A percentile compares a stretch with the other conserved stretches of the same genome.
These are phyloP conservation scores for Autographa gamma DNA, from an alignment of 2,888 invertebrate species.

Conservation along the genomic window DNA sequence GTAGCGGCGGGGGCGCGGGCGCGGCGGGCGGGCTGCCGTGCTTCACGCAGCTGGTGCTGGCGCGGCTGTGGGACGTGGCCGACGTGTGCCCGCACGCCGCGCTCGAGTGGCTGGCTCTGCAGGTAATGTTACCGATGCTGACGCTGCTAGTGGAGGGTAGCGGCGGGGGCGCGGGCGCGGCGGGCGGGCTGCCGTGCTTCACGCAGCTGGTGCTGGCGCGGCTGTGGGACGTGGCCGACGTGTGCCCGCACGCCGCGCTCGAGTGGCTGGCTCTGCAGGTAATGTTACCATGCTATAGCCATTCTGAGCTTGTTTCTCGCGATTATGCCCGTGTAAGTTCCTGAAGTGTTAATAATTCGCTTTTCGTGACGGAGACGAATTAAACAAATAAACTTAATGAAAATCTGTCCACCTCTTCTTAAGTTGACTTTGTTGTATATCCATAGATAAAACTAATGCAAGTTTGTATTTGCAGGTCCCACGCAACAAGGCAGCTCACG, in stretches of 20 bases:
- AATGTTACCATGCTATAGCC: background rate
- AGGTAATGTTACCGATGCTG: conserved; percentile 82
- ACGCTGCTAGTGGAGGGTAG: conserved; percentile 87
- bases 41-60: conserved; percentile 96
- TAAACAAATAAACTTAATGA: no score
- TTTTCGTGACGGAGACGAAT: no score
- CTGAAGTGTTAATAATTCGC: no score
- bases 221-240: conserved; percentile 97
- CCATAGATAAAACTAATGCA: no score
- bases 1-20: conserved; percentile 89
- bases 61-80: conserved; percentile 96
- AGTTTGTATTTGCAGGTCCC: conserved; percentile 86
- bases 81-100: conserved; percentile 97
- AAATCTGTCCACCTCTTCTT: no score
- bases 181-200: conserved; percentile 96
- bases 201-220: conserved; percentile 96
- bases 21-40: conserved; percentile 94
- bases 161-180: conserved; percentile 85
- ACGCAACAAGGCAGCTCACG: conserved; percentile 96
- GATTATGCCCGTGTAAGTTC: no score
- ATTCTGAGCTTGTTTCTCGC: background rate
- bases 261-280: conserved; percentile 97
- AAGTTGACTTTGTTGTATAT: no score
- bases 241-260: conserved; percentile 96
- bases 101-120: conserved; percentile 96